Evolutionary conservation across 2,797 vertebrate species (phyloP), one percentile per base, ranked within the genome.

Genomic region (Siniperca scherzeri): DNA sequence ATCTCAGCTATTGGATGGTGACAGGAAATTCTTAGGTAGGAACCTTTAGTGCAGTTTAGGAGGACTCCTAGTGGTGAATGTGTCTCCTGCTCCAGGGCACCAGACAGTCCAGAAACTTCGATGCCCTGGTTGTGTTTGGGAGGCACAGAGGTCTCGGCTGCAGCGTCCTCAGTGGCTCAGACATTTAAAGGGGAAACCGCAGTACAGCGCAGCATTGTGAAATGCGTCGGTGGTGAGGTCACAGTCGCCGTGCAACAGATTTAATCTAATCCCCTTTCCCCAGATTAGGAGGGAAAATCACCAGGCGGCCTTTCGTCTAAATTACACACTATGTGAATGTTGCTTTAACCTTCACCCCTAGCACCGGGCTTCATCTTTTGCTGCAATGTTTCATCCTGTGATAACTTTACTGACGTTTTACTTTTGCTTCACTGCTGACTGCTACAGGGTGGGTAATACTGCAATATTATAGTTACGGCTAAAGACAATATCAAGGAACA

Each of bases 231-330:
- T 14, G 11, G 70, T 83, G 85, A 87, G 83, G 87, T 89, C 86
- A 89, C 67, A 38, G 75, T 85, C 38, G 13, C 90, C 27, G 76
- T 60, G 87, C 83, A 81, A 67, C 86, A 77, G 75, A 82, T 89
- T 91, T 83, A 86, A 56, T 79, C 62, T 88, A 87, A 90, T 92
- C 88, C 77, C 78, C 68, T 67, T 80, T 62, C 33, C 38, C n/a
- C 65, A 83, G 88, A 92, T 92, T 90, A 93, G 82, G 61, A 80
- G 73, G 50, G 33, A 61, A 85, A 83, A 85, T 73, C 83, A 57
- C 60, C 33, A 4, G 56, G 74, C 40, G 77, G 62, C 82, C 78
- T 91, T 90, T 90, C 70, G 77, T 87, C 59, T 87, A 82, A 88
- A 88, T 87, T 81, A 85, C 80, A 82, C 16, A 25, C 16, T 57